phyloP scores from a whole-genome alignment of 53 echinoderm and acorn worm species.

The Stichopus horrens region DNA sequence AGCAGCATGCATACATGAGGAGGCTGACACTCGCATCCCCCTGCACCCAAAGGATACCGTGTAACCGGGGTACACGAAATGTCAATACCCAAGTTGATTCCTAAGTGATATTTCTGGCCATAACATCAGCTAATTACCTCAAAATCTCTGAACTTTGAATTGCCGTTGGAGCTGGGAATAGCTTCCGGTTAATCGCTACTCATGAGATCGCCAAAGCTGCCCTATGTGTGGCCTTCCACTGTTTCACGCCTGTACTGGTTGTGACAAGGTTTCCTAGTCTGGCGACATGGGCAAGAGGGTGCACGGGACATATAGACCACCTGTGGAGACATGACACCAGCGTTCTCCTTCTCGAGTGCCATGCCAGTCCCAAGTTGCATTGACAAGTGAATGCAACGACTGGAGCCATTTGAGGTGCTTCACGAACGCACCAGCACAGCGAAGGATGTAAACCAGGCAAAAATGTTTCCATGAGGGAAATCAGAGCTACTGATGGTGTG shows the following conservation, averaged over 20 bases:
- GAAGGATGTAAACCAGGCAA: not conserved
- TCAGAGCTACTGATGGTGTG: constrained; percentile 19
- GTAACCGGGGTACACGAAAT: constrained; percentile 45
- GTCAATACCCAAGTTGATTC: constrained; percentile 52
- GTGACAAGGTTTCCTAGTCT: not conserved
- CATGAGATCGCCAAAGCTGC: constrained; percentile 3
- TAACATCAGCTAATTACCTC: constrained; percentile 20
- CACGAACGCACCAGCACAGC: constrained; percentile 1
- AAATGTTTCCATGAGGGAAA: not conserved
- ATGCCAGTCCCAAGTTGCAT: constrained; percentile 1
- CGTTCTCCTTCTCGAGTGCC: not conserved
- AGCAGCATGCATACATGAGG: constrained; percentile 57
- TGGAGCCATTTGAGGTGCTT: constrained; percentile 34
- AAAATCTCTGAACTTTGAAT: not conserved
- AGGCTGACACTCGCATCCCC: constrained; percentile 52
- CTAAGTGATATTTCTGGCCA: constrained; percentile 51
- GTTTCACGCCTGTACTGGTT: constrained; percentile 32
- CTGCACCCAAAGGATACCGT: constrained; percentile 48
- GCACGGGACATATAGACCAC: not conserved
- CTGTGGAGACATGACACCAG: constrained; percentile 31
- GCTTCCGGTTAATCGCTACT: not conserved
- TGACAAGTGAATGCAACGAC: not conserved
- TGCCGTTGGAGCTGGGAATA: constrained; percentile 25
- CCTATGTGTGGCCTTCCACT: constrained; percentile 3
- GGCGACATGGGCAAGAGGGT: not conserved